Evolutionary conservation across 1,140 invertebrate species (phyloP).

Genomic region (Periplaneta americana): DNA sequence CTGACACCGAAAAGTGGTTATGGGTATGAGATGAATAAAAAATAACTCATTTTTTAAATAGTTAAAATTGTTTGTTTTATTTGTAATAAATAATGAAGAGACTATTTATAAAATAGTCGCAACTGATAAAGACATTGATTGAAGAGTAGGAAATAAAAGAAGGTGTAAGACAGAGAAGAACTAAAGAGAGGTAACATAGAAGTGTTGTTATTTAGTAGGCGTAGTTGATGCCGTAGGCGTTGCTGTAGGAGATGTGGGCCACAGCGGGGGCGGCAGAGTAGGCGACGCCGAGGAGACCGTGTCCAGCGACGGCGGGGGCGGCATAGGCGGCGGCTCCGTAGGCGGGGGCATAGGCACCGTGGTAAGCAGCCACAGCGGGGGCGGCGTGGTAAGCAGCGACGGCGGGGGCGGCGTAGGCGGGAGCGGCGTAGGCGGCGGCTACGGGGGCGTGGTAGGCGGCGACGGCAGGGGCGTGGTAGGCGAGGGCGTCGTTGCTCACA

Average conservation of each 20-base stretch:
- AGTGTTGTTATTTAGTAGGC: slow-evolving; percentile 47
- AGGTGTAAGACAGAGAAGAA: too few species aligned
- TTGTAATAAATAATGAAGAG: too few species aligned
- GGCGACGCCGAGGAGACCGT: slow-evolving; percentile 43
- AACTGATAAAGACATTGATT: neutral
- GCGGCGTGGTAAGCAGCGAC: too few species aligned
- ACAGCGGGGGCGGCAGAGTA: slow-evolving; percentile 61
- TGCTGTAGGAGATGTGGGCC: slow-evolving; percentile 55
- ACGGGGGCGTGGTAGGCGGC: slow-evolving; percentile 25
- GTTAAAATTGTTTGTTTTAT: too few species aligned
- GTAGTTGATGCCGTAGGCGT: slow-evolving; percentile 51
- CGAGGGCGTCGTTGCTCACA: slow-evolving; percentile 23
- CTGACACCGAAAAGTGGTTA: too few species aligned
- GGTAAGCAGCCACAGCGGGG: slow-evolving; percentile 30
- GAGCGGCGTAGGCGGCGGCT: slow-evolving; percentile 28
- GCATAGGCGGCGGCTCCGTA: slow-evolving; percentile 25
- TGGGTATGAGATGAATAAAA: too few species aligned
- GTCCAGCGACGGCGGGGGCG: slow-evolving; percentile 6
- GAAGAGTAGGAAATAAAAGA: neutral
- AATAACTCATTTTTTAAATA: too few species aligned
- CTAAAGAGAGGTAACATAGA: too few species aligned
- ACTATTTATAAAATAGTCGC: too few species aligned
- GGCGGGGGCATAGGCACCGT: slow-evolving; percentile 23
- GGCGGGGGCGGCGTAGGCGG: slow-evolving; percentile 19
- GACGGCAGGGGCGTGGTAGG: slow-evolving; percentile 22